Base-by-base conservation (phyloP, 1,140 invertebrate species). In the Adelges cooleyi region DNA sequence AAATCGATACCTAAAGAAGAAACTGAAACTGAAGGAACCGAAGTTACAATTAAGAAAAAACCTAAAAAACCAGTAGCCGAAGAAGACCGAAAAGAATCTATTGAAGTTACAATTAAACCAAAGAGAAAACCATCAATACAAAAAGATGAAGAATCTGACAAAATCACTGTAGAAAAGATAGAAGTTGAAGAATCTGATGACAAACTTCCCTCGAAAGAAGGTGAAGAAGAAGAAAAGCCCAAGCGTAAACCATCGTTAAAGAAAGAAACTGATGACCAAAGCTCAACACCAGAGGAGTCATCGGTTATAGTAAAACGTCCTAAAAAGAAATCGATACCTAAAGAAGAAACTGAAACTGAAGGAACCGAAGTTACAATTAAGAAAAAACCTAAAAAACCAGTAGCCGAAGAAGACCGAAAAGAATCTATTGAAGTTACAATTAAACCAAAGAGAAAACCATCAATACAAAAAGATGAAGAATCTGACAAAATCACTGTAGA, bases 371-470 rank as follows among this genome's bases (percentile, higher is more conserved):
- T 52, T 18, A 36, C 15, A 22, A 3, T 50, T n/a, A 33, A 53
- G 25, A 15, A 38, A 46, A 53, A 25, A 17, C 13, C 13, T 15
- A 20, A 50, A 17, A 69, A 44, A 6, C 53, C 56, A 13, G 67
- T 23, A 13, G 20, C 51, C 48, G 44, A 51, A 20, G 3, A 52
- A 65, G 65, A 65, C 13, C 1, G 40, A 9, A 15, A 48, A 36
- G 51, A 46, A 46, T 38, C 67, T 65, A 29, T 44, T 36, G 25
- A 42, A 8, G 17, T 52, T 33, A 18, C 25, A 22, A n/a, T 65
- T 40, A 50, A 70, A 71, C 65, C 66, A 59, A 81, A 80, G 67
- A 76, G 80, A 67, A 83, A 81, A 73, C 77, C 78, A 66, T 79
- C 77, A 49, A 54, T 71, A 38, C 69, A 69, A 23, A 36, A 62